Evolutionary conservation across 2,113 vertebrate genomes (phyloP), one percentile per base, ranked within the genome.

Genomic region (Gallinago jamesoni): DNA sequence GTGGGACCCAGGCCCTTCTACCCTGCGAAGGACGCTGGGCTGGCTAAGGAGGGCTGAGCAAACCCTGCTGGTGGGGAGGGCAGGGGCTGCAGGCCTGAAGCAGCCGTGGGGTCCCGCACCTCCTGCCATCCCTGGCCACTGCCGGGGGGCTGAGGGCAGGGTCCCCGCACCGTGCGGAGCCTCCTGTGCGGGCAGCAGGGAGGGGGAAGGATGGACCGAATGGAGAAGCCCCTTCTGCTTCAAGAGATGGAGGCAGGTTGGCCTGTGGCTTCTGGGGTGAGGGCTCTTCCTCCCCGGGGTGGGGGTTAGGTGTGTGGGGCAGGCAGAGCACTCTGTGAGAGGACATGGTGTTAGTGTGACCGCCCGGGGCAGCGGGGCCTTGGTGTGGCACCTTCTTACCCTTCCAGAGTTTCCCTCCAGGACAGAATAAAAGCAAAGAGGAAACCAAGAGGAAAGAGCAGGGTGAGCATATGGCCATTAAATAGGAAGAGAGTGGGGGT

Each of bases 371-470:
- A 2, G 9, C 0, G 4, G 21, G 62, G 50, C 60, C 0, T 0
- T 0, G 0, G 50, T 69, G 62, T 4, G 4, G 33, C 2, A 8
- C 89, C 92, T 48, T 75, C 98, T 98, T 98, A 98, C 98, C 98
- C 93, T 97, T 98, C 92, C 98, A 93, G 76, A 91, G 94, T 97
- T 98, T 98, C 78, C 97, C 98, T 98, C 97, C 89, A 96, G 96
- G 96, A 93, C 70, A 87, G 87, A 91, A 94, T 73, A 97, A 94
- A 97, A 80, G 33, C 83, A 88, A 92, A 91, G 62, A 97, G 94
- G 96, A 91, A 94, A 95, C 53, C 96, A 96, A 82, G 72, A 98
- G 73, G 93, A 97, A 96, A 93, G 33, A 97, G 75, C 11, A 0
- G 39, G 82, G 50, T 94, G 82, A 97, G 92, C 35, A 39, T 19